Percentiles rank a stretch among this genome's conserved stretches.
Evolutionary conservation across 2,797 vertebrate genomes (phyloP).

Genomic region (Salmo trutta): DNA sequence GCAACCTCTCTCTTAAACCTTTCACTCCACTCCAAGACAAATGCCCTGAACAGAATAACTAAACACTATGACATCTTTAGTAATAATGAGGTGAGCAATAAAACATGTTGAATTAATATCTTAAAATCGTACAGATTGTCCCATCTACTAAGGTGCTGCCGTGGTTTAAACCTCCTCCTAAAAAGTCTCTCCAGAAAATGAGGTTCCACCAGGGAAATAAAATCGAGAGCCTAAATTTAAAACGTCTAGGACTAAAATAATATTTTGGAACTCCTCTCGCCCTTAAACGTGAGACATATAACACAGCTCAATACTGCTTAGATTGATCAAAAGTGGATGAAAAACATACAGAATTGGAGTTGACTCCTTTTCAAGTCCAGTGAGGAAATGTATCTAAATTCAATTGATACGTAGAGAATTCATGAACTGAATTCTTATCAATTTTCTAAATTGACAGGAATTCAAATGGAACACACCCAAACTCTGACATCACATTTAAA

Average conservation of each 20-base stretch:
- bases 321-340: constrained; percentile 37
- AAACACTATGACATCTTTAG: neutral
- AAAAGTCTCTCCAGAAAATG: constrained; percentile 29
- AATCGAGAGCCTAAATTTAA: constrained; percentile 40
- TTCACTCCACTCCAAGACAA: neutral
- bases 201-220: constrained; percentile 39
- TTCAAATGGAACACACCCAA: constrained; percentile 35
- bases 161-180: constrained; percentile 37
- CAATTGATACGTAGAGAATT: constrained; percentile 12
- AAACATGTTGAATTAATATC: constrained; percentile 11
- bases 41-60: neutral
- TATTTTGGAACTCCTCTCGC: constrained; percentile 25
- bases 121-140: constrained; percentile 68
- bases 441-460: no score
- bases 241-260: constrained; percentile 47
- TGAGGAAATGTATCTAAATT: constrained; percentile 19
- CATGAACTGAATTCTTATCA: neutral
- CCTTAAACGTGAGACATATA: constrained; percentile 41
- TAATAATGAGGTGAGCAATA: neutral
- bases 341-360: constrained; percentile 20
- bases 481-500: constrained; percentile 30
- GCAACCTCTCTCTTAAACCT: neutral
- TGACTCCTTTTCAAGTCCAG: constrained; percentile 33
- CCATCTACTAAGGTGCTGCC: constrained; percentile 55
- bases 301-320: constrained; percentile 34